These are phyloP conservation scores for Ladona fulva DNA, from an alignment of 1,140 invertebrate species.

Conservation along the genomic window DNA sequence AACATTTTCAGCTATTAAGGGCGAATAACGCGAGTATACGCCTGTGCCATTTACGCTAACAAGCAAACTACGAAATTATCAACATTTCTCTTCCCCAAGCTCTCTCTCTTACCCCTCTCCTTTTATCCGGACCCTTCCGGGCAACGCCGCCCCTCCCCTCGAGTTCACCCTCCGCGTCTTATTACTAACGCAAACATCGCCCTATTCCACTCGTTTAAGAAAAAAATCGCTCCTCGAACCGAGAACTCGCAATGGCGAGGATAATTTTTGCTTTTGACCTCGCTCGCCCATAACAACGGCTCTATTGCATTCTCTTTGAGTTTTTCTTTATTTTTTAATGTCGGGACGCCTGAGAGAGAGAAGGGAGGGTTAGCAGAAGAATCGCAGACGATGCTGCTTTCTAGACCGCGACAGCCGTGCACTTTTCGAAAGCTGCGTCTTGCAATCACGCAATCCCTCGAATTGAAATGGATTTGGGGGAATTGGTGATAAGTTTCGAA, in stretches of 20 bases:
- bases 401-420: no score
- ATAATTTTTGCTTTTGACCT: constrained; percentile 3
- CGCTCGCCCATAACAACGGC: neutral
- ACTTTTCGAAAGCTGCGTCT: no score
- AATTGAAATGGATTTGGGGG: no score
- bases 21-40: neutral
- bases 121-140: neutral
- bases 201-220: neutral
- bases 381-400: no score
- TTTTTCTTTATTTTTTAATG: neutral
- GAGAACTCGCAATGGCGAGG: neutral
- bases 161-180: neutral
- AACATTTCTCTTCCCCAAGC: neutral
- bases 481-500: no score
- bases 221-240: neutral
- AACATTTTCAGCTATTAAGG: neutral
- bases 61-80: constrained; percentile 7
- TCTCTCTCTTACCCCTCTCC: neutral
- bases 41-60: constrained; percentile 3
- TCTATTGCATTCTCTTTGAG: neutral
- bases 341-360: neutral
- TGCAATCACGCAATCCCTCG: no score
- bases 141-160: neutral
- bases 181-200: neutral
- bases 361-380: no score